Conservation (phyloP, 2,797 vertebrate genomes). For the Etheostoma nigrum region DNA sequence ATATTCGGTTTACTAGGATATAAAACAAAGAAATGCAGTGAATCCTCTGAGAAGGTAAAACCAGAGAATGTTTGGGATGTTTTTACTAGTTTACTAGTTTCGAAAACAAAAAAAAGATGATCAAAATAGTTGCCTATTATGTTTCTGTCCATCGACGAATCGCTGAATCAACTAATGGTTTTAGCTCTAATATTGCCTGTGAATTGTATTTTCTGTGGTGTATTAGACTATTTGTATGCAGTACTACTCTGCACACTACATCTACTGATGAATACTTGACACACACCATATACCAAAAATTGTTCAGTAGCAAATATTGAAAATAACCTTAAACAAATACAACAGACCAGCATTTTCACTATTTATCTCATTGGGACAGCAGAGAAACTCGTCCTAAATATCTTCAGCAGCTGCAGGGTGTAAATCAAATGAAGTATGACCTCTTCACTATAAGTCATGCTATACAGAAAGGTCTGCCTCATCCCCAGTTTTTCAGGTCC, state of each 20-base stretch:
- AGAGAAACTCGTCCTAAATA: conserved; percentile 39
- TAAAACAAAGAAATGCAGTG: background rate
- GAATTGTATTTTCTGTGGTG: background rate
- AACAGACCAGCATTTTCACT: conserved; percentile 21
- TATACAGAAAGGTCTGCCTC: conserved; percentile 55
- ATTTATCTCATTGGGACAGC: conserved; percentile 26
- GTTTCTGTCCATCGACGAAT: background rate
- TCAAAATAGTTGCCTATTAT: background rate
- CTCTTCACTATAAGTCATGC: conserved; percentile 44
- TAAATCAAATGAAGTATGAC: conserved; percentile 64
- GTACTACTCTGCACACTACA: background rate
- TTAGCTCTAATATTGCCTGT: background rate
- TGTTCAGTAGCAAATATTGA: background rate
- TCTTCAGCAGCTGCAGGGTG: conserved; percentile 61
- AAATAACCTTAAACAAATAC: background rate
- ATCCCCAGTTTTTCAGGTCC: conserved; percentile 25
- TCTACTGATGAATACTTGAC: background rate
- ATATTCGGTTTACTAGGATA: background rate
- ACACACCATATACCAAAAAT: background rate
- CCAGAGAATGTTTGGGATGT: background rate
- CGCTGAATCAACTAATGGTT: background rate
- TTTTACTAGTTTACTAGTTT: background rate
- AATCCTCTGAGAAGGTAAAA: background rate
- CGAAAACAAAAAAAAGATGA: background rate
- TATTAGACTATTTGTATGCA: background rate